Conservation (phyloP, 2,888 invertebrate species). For the Pandemis corylana region DNA sequence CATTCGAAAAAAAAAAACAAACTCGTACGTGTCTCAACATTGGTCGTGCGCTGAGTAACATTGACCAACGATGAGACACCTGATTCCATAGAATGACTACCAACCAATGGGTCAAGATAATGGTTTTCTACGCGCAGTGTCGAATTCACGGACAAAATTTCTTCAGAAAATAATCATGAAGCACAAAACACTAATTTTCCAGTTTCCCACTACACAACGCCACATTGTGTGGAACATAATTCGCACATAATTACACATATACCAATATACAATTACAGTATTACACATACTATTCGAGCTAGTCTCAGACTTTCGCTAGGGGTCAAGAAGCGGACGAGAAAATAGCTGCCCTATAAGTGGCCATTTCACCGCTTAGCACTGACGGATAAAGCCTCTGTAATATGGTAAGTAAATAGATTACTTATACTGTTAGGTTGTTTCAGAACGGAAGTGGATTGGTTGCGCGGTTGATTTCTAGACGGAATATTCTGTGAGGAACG, state of each 20-base stretch:
- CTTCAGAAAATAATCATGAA: not conserved
- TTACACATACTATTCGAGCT: slow-evolving; percentile 12
- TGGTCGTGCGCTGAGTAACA: too few relatives aligned
- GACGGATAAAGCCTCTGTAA: slow-evolving; percentile 22
- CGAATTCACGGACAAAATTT: not conserved
- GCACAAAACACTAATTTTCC: not conserved
- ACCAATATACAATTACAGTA: not conserved
- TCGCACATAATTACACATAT: slow-evolving; percentile 8
- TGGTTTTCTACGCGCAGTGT: too few relatives aligned
- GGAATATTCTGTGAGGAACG: not conserved
- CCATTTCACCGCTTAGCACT: slow-evolving; percentile 36
- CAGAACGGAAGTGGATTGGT: not conserved
- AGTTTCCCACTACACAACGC: slow-evolving; percentile 8
- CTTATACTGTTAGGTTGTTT: not conserved
- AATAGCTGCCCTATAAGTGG: slow-evolving; percentile 33
- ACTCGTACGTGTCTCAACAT: too few relatives aligned
- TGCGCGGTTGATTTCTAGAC: not conserved
- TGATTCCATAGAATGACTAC: too few relatives aligned
- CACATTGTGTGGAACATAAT: slow-evolving; percentile 8
- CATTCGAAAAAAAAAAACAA: too few relatives aligned
- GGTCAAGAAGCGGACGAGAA: slow-evolving; percentile 48
- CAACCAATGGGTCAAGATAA: too few relatives aligned
- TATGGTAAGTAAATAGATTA: not conserved
- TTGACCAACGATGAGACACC: too few relatives aligned
- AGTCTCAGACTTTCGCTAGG: slow-evolving; percentile 50